phyloP scores from a whole-genome alignment of 2,888 invertebrate genomes.

The Barypeithes pellucidus region DNA sequence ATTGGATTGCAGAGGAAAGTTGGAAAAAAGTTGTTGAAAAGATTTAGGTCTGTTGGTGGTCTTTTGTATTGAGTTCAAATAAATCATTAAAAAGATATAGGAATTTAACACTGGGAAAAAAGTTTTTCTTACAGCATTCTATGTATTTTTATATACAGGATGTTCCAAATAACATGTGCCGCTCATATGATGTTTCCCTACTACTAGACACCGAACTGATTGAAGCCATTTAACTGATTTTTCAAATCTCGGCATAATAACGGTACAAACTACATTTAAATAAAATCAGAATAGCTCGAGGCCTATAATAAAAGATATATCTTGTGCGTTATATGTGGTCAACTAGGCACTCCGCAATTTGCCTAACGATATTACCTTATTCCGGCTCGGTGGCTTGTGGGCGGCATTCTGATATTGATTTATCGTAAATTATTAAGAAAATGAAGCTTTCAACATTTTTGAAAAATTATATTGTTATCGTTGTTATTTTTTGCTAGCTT shows the following conservation, averaged over 20 bases:
- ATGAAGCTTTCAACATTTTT: conserved; percentile 20
- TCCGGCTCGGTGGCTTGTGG: conserved; percentile 13
- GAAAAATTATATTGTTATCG: no score
- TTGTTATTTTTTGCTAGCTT: no score
- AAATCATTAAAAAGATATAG: neutral
- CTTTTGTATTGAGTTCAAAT: conserved; percentile 2
- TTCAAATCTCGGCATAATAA: conserved; percentile 36
- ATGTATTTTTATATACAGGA: no score
- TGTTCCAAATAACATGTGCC: no score
- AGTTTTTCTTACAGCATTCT: no score
- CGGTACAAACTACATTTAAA: conserved; percentile 41
- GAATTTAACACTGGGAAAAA: neutral
- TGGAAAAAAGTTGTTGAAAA: conserved; percentile 29
- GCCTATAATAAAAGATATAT: conserved; percentile 19
- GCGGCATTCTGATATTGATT: conserved; percentile 21
- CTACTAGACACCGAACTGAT: no score
- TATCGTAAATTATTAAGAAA: conserved; percentile 6
- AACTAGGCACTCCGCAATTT: conserved; percentile 17
- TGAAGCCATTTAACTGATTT: no score
- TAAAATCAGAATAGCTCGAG: conserved; percentile 17
- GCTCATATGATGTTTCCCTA: no score
- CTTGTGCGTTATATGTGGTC: conserved; percentile 11
- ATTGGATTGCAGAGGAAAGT: conserved; percentile 43
- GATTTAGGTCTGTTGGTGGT: neutral
- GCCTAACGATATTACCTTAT: conserved; percentile 26